phyloP scores from a whole-genome alignment of 92 coral and sea anemone genomes.

The Palythoa grandis region DNA sequence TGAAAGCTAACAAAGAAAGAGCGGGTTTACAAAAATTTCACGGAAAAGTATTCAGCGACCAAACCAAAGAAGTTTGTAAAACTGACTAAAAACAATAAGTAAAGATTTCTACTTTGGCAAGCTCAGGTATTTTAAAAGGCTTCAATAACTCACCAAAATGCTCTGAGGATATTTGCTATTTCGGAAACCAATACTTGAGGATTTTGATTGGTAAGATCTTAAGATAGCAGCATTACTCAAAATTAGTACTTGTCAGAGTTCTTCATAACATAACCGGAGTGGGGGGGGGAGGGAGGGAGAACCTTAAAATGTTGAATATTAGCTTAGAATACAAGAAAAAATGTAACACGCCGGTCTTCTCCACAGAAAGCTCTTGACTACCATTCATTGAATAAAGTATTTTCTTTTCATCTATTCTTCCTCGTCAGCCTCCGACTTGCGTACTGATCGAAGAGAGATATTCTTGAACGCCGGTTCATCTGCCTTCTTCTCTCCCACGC shows the following conservation, averaged over 20 bases:
- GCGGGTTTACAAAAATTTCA: background rate
- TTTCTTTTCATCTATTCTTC: conserved; percentile 15
- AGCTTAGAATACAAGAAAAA: background rate
- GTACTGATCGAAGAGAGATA: conserved; percentile 39
- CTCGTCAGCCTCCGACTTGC: conserved; percentile 45
- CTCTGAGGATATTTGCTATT: background rate
- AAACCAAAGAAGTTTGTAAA: background rate
- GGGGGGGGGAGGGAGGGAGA: background rate
- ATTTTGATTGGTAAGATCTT: too few species aligned
- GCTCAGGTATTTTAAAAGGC: background rate
- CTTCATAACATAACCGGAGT: background rate
- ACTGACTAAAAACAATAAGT: background rate
- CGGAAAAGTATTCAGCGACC: background rate
- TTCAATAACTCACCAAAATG: background rate
- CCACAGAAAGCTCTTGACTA: conserved; percentile 5
- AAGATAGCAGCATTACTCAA: too few species aligned
- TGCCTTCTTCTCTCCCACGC: conserved; percentile 1
- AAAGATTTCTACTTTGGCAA: background rate
- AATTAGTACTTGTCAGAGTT: too few species aligned
- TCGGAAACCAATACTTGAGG: background rate
- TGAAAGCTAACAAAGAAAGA: background rate
- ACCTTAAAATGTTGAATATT: background rate
- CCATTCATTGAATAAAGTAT: background rate
- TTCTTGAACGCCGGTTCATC: conserved; percentile 44
- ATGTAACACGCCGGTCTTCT: background rate